Base-by-base conservation (phyloP, 2,797 vertebrate genomes). In the Myoxocephalus aenaeus region DNA sequence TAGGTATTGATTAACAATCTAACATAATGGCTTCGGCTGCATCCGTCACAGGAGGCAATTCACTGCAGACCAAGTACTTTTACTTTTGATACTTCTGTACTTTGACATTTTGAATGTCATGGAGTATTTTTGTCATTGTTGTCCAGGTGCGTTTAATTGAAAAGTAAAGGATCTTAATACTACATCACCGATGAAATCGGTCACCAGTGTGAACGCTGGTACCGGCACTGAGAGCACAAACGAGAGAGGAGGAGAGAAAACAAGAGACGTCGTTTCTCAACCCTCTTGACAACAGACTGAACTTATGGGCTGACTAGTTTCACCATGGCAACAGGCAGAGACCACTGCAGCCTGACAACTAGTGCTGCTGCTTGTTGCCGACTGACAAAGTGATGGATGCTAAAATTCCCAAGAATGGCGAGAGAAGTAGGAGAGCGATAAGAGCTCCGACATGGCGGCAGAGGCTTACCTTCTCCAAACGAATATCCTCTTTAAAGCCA, bases 391-490 rank as follows among this genome's bases (percentile, higher is more conserved):
- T 40, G 76, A 85, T 69, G 66, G 73, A 90, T 36, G 61, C 66
- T 66, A 58, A 34, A 81, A 79, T 50, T 79, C 70, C 22, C 59
- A 65, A 76, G 56, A 82, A 82, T 29, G n/a, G 61, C 44, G 51
- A 65, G 65, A 81, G 67, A 75, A 70, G 56, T 7, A n/a, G 46
- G 18, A 56, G 68, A 74, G 57, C 46, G 44, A 79, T 57, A 66
- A 56, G 34, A 84, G 57, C 67, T 38, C 42, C n/a, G 40, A 59
- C 7, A 67, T 58, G 68, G 61, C 59, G n/a, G 53, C 63, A 25
- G 40, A 71, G 48, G 69, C 91, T 94, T 93, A 94, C 93, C 93
- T 90, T 86, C 69, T 73, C 80, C 73, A 81, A 65, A 77, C 29
- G 54, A 79, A 66, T 62, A 83, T 79, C 83, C 70, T 72, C 69